phyloP scores from a whole-genome alignment of 64 coral and sea anemone species.

The Actinia tenebrosa region DNA sequence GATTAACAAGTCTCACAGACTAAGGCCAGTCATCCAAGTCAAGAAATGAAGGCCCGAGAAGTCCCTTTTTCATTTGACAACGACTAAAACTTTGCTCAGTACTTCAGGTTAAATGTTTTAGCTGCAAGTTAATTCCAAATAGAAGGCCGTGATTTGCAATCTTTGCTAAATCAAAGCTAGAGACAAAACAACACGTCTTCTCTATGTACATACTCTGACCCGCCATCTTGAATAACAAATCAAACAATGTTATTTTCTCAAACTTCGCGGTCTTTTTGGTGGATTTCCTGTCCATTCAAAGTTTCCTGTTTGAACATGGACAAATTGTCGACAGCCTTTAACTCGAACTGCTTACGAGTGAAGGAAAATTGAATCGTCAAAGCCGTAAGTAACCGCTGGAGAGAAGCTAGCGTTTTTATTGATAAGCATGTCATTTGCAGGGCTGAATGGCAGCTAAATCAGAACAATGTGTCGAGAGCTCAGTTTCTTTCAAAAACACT shows the following conservation, averaged over 20 bases:
- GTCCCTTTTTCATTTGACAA: not conserved
- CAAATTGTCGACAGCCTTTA: constrained; percentile 18
- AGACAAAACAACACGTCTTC: constrained; percentile 19
- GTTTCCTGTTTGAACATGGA: constrained; percentile 35
- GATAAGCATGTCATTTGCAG: constrained; percentile 8
- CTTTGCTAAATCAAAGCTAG: not conserved
- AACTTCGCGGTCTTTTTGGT: constrained; percentile 21
- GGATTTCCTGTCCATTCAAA: constrained; percentile 41
- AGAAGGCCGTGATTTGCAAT: not conserved
- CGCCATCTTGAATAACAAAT: constrained; percentile 44
- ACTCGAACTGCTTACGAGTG: not conserved
- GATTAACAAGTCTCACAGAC: not conserved
- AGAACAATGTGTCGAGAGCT: constrained; percentile 13
- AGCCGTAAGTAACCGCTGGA: constrained; percentile 5
- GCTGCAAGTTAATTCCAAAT: not conserved
- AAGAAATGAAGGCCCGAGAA: not conserved
- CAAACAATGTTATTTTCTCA: constrained; percentile 40
- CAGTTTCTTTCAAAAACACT: not conserved
- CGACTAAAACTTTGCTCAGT: not conserved
- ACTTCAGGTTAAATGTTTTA: not conserved
- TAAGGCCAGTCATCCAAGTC: not conserved
- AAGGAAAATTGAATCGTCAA: constrained; percentile 21
- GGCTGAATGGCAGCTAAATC: constrained; percentile 7
- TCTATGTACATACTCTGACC: constrained; percentile 28
- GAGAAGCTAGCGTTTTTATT: constrained; percentile 14